Evolutionary conservation across 1,140 invertebrate species (phyloP), one percentile per base, ranked within the genome.

Genomic region (Ptiloglossa arizonensis): DNA sequence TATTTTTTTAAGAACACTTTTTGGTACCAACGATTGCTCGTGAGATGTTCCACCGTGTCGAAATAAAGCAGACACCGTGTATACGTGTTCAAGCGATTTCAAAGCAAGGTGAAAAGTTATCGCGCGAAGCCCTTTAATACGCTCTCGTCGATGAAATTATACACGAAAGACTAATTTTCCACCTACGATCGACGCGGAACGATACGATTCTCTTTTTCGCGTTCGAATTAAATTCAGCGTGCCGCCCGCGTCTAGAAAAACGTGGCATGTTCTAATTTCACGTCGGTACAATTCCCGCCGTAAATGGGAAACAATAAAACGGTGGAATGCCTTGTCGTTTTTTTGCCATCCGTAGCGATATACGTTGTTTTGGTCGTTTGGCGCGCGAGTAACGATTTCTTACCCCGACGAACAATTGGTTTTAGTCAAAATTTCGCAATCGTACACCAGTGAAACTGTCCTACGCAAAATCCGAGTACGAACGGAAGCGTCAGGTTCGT

Each of bases 211-310:
- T 46, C 5, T 48, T 56, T 24, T 57, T 67, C 32, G 9, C 22
- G 0, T 5, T 19, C 48, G 24, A 74, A 74, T 29, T 44, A 17
- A 46, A 56, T 52, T 32, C 8, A 35, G 4, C 60, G n/a, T 68
- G 22, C 11, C 2, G 22, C 9, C n/a, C 0, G 32, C 5, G 19
- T 9, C 24, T 6, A n/a, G 62, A 64, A 54, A 64, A n/a, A n/a
- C 44, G 32, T 35, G 38, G 27, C 9, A 17, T 52, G 41, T 35
- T 75, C 38, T 57, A 75, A 67, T 64, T 75, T 57, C 29, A 8
- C 41, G 9, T 24, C 24, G 29, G 2, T 6, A 50, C n/a, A 63
- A 63, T 52, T 17, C 11, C 2, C 46, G 41, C 32, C n/a, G 29
- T 50, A 38, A 50, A 72, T 24, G 29, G 32, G 24, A 19, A 46